Base-by-base conservation (phyloP, 2,888 invertebrate genomes). In the Ichneumon xanthorius region DNA sequence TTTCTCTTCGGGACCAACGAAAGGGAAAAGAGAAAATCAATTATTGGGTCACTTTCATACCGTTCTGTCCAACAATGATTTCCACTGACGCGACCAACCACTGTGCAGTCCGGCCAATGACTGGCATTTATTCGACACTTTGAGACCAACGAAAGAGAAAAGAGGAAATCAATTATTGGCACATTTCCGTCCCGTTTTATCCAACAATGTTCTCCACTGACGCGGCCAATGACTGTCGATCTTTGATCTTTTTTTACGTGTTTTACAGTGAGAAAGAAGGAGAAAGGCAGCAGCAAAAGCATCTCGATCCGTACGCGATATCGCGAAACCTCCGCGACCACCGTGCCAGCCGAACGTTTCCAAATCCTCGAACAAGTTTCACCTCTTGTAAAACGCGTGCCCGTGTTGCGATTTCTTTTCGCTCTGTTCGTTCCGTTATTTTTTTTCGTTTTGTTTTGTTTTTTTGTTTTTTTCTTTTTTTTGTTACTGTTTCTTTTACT, bases 321-420 rank as follows among this genome's bases (percentile, higher is more conserved):
- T 81, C 84, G 73, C 67, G 70, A 81, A 78, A 84, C 80, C 68
- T 80, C 67, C 71, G 53, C 84, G 84, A 85, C 84, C 84, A 85
- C 84, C 84, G 84, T 85, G 84, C 84, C 45, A 85, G 84, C 73
- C 78, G 73, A 65, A 81, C 84, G 78, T 85, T 85, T 85, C 70
- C 84, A 85, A 85, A 85, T 85, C 84, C 84, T 78, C 81, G 84
- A 85, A 85, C 84, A 85, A 85, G 84, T 85, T 85, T 81, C 84
- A 70, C 61, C 73, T 85, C 84, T 85, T 85, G 84, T 85, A 81
- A 85, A 84, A 81, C 81, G 84, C 78, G 72, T 85, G 81, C 72
- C 75, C 84, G 84, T 85, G 78, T 85, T 85, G 80, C 80, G 80
- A 80, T 84, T 84, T 77, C 77, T 80, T 68, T 77, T 71, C 72